Conservation (phyloP, 1,140 invertebrate species). For the Sycophaga agraensis region DNA sequence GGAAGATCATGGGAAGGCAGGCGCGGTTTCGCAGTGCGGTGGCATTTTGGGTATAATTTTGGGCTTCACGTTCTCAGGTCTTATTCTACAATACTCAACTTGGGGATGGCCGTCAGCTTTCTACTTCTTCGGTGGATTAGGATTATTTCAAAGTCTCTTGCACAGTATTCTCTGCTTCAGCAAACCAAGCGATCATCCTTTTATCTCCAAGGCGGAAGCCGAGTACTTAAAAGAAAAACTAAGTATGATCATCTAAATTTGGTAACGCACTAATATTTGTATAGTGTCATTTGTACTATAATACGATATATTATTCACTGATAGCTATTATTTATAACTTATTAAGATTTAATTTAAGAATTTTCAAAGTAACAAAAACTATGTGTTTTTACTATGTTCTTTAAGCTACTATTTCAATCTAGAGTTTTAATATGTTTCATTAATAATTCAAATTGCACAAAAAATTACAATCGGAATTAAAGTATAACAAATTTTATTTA, state of each 20-base stretch:
- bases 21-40: neutral
- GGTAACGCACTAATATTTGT: no score
- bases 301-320: no score
- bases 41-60: constrained; percentile 62
- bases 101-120: constrained; percentile 77
- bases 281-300: no score
- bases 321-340: no score
- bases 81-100: constrained; percentile 65
- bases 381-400: no score
- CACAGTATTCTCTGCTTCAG: constrained; percentile 74
- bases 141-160: constrained; percentile 71
- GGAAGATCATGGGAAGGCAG: neutral
- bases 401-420: no score
- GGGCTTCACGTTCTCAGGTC: constrained; percentile 70
- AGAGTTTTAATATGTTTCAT: no score
- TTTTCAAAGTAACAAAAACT: no score
- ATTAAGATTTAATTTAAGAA: no score
- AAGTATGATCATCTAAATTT: constrained; percentile 48
- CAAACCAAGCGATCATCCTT: constrained; percentile 79
- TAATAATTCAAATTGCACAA: no score
- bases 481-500: no score
- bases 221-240: constrained; percentile 71
- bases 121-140: constrained; percentile 78
- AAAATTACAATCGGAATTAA: no score
- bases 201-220: constrained; percentile 77